Evolutionary conservation across 2,113 vertebrate genomes (phyloP).

Genomic region (Gallinago paraguaiae): DNA sequence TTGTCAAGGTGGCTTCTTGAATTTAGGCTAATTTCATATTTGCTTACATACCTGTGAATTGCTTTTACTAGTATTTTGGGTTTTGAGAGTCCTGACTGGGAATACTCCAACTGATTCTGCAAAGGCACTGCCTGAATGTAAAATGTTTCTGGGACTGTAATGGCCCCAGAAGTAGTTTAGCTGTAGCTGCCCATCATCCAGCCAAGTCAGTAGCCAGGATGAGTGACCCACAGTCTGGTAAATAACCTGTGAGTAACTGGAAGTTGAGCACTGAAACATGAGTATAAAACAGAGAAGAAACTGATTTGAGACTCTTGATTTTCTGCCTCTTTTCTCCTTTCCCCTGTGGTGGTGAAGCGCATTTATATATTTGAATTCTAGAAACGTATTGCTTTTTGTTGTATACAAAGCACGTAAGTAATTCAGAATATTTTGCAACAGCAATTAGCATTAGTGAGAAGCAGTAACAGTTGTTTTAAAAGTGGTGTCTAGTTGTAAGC

Average conservation of each 20-base stretch:
- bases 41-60: not conserved
- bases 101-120: not conserved
- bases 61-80: not conserved
- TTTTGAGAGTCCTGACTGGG: not conserved
- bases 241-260: not conserved
- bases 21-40: not conserved
- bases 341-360: accelerated
- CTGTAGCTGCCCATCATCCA: not conserved
- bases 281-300: not conserved
- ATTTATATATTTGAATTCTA: not conserved
- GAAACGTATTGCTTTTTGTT: not conserved
- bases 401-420: not conserved
- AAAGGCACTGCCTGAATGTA: not conserved
- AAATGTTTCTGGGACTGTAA: not conserved
- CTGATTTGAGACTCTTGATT: not conserved
- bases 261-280: not conserved
- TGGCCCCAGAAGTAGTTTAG: not conserved
- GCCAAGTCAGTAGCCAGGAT: not conserved
- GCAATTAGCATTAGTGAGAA: not conserved
- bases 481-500: not conserved
- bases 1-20: not conserved
- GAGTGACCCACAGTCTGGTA: not conserved
- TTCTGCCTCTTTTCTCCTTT: not conserved
- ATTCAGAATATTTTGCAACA: not conserved
- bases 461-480: not conserved